These are phyloP conservation scores for Patella depressa DNA, from an alignment of 2,888 invertebrate genomes.

Conservation along the genomic window DNA sequence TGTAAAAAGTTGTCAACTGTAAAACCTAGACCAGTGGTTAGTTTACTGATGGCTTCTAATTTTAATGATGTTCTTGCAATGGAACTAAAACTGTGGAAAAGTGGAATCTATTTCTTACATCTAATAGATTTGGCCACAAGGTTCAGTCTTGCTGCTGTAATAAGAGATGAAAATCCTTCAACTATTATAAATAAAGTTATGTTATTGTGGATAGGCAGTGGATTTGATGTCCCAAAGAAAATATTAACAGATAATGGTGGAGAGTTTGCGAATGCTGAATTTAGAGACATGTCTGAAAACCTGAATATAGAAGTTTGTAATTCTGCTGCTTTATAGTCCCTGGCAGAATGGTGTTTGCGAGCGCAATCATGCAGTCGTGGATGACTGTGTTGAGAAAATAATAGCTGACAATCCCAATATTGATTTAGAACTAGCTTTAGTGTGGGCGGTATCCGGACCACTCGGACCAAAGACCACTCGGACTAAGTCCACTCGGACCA, in stretches of 20 bases:
- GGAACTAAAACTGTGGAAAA: slow-evolving; percentile 14
- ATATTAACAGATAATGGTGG: slow-evolving; percentile 26
- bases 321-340: slow-evolving; percentile 19
- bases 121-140: slow-evolving; percentile 19
- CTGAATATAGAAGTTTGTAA: slow-evolving; percentile 21
- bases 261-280: slow-evolving; percentile 22
- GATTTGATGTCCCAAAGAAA: slow-evolving; percentile 15
- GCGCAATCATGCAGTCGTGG: slow-evolving; percentile 22
- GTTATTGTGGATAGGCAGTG: slow-evolving; percentile 20
- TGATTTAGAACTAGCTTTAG: slow-evolving; percentile 16
- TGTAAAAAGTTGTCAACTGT: background rate
- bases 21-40: slow-evolving; percentile 13
- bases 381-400: slow-evolving; percentile 17
- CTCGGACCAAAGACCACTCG: too few species aligned
- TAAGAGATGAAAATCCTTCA: slow-evolving; percentile 1
- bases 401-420: slow-evolving; percentile 8
- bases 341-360: slow-evolving; percentile 4
- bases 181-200: slow-evolving; percentile 16
- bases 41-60: slow-evolving; percentile 19
- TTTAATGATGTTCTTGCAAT: slow-evolving; percentile 27
- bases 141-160: slow-evolving; percentile 20
- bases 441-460: too few species aligned
- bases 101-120: slow-evolving; percentile 18
- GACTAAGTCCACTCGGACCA: too few species aligned
- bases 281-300: slow-evolving; percentile 20